Evolutionary conservation across 2,888 invertebrate genomes (phyloP).

Genomic region (Lasioglossum figueresi): DNA sequence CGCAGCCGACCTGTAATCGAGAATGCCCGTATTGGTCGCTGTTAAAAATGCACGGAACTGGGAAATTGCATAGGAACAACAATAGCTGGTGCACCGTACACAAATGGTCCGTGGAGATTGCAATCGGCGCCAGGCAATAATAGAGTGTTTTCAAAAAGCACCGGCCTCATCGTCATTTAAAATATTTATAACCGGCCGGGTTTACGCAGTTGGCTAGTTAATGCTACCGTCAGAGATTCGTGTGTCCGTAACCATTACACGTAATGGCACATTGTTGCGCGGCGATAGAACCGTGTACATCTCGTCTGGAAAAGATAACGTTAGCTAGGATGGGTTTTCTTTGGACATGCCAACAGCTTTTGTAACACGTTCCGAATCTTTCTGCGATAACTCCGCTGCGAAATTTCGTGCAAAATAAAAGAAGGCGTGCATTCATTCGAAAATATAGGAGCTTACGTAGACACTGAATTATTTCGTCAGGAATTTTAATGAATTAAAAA

Average conservation of each 20-base stretch:
- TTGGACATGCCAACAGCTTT: neutral
- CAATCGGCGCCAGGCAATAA: constrained; percentile 50
- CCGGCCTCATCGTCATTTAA: constrained; percentile 27
- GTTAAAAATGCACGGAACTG: constrained; percentile 59
- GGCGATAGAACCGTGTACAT: neutral
- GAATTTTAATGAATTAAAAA: no score
- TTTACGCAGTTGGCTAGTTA: constrained; percentile 3
- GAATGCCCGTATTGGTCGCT: constrained; percentile 22
- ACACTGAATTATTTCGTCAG: no score
- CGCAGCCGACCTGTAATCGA: constrained; percentile 35
- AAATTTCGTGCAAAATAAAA: no score
- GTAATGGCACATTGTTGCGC: constrained; percentile 6
- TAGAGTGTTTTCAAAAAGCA: constrained; percentile 33
- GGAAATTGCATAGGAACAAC: constrained; percentile 59
- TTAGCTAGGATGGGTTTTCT: neutral
- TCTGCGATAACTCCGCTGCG: neutral
- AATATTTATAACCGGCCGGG: constrained; percentile 51
- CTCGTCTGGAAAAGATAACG: neutral
- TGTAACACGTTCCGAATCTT: neutral
- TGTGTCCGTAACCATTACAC: constrained; percentile 17
- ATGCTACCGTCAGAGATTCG: constrained; percentile 30
- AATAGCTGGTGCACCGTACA: constrained; percentile 45
- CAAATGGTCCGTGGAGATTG: constrained; percentile 64
- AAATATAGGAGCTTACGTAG: no score
- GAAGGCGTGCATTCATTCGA: no score